Percentiles rank a stretch among this genome's conserved stretches.
These are phyloP conservation scores for Pristiophorus japonicus DNA, from an alignment of 2,113 vertebrate species.

Conservation along the genomic window DNA sequence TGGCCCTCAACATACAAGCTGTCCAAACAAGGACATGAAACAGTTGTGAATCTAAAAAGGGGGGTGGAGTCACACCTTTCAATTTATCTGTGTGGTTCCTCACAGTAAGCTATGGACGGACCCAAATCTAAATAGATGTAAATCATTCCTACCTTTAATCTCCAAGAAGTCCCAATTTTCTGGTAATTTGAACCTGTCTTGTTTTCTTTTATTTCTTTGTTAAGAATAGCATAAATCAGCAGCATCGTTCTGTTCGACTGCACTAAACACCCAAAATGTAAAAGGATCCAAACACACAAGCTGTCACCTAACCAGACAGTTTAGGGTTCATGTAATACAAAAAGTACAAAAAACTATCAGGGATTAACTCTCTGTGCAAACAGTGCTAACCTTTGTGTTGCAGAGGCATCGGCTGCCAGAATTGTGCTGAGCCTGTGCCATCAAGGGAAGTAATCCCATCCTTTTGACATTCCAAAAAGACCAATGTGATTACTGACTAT, in stretches of 20 bases:
- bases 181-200: background rate
- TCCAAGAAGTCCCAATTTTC: slow-evolving; percentile 11
- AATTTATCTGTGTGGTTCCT: background rate
- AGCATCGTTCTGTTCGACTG: slow-evolving; percentile 1
- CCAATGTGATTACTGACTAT: slow-evolving; percentile 27
- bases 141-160: slow-evolving; percentile 21
- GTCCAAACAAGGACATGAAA: background rate
- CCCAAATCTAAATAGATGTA: background rate
- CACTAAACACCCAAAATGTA: background rate
- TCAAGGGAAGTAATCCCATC: slow-evolving; percentile 32
- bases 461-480: slow-evolving; percentile 30
- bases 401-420: slow-evolving; percentile 7
- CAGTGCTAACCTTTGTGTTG: slow-evolving; percentile 35
- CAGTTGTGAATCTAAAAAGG: background rate
- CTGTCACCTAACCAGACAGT: slow-evolving; percentile 28
- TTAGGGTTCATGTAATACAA: slow-evolving; percentile 32
- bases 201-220: slow-evolving; percentile 18
- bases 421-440: slow-evolving; percentile 31
- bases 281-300: slow-evolving; percentile 15
- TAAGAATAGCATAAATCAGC: slow-evolving; percentile 24
- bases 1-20: background rate
- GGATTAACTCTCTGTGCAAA: slow-evolving; percentile 35
- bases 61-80: background rate
- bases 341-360: slow-evolving; percentile 23
- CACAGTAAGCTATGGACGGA: too few relatives aligned